Conservation (phyloP, 2,888 invertebrate species). For the Brassicogethes aeneus region DNA sequence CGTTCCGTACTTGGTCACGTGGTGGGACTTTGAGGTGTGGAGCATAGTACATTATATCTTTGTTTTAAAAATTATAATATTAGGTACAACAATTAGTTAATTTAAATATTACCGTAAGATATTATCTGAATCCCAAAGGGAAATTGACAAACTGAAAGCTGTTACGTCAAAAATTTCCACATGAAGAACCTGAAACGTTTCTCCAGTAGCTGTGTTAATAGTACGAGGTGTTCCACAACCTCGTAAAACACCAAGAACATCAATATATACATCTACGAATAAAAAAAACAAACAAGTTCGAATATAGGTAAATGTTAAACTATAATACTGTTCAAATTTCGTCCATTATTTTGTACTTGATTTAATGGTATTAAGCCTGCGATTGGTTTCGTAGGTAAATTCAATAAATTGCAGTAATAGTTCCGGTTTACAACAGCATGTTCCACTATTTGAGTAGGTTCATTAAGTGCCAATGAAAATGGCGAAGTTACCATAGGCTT, state of each 20-base stretch:
- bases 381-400: conserved; percentile 56
- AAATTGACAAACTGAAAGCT: conserved; percentile 46
- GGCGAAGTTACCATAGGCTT: conserved; percentile 59
- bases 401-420: conserved; percentile 47
- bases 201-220: conserved; percentile 52
- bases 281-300: not conserved
- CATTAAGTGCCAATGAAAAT: conserved; percentile 55
- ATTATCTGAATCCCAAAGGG: conserved; percentile 64
- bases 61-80: too few relatives aligned
- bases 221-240: conserved; percentile 50
- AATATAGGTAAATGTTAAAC: not conserved
- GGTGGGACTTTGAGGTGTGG: too few relatives aligned
- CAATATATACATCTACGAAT: conserved; percentile 44
- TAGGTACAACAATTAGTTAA: too few relatives aligned
- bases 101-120: conserved; percentile 46
- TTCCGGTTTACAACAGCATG: conserved; percentile 47
- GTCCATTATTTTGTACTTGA: conserved; percentile 44
- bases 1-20: too few relatives aligned
- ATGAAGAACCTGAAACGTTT: conserved; percentile 40
- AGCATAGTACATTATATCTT: too few relatives aligned
- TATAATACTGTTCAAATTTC: conserved; percentile 26
- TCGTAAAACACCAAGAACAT: conserved; percentile 62
- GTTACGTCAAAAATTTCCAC: conserved; percentile 58
- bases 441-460: conserved; percentile 50
- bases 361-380: conserved; percentile 46